phyloP scores from a whole-genome alignment of 2,888 invertebrate species.

The Leptinotarsa juncta region DNA sequence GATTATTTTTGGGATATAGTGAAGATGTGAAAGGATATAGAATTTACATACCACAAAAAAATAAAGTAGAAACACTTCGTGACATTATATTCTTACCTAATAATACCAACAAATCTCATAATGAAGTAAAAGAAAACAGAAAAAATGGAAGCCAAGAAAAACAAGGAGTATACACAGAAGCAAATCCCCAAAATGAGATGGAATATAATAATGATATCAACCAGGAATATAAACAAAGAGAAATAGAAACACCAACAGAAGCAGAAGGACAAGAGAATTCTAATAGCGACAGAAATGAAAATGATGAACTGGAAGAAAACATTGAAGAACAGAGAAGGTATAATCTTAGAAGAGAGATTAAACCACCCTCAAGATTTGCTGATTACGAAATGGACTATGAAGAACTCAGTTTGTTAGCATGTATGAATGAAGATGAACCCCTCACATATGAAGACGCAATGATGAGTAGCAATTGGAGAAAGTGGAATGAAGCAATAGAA shows the following conservation, averaged over 20 bases:
- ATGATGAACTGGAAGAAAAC: slow-evolving; percentile 16
- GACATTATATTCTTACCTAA: slow-evolving; percentile 40
- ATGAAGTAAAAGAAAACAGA: slow-evolving; percentile 1
- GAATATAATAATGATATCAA: too few species aligned
- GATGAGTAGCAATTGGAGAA: slow-evolving; percentile 5
- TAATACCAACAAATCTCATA: slow-evolving; percentile 19
- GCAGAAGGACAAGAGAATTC: not conserved
- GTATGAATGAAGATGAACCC: slow-evolving; percentile 25
- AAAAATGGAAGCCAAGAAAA: slow-evolving; percentile 19
- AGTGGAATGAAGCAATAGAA: slow-evolving; percentile 26
- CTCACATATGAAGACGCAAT: slow-evolving; percentile 28
- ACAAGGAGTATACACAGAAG: not conserved
- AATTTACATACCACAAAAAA: slow-evolving; percentile 40
- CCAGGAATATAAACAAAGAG: too few species aligned
- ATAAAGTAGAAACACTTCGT: slow-evolving; percentile 37
- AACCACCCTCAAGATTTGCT: not conserved
- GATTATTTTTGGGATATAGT: slow-evolving; percentile 59
- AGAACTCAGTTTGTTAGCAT: too few species aligned
- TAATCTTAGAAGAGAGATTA: slow-evolving; percentile 21
- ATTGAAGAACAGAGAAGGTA: slow-evolving; percentile 16
- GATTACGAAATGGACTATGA: slow-evolving; percentile 22
- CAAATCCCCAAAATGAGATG: too few species aligned
- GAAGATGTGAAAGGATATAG: slow-evolving; percentile 47
- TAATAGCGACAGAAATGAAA: slow-evolving; percentile 3
- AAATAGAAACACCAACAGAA: not conserved